Evolutionary conservation across 2,797 vertebrate genomes (phyloP).

Genomic region (Gymnothorax javanicus): DNA sequence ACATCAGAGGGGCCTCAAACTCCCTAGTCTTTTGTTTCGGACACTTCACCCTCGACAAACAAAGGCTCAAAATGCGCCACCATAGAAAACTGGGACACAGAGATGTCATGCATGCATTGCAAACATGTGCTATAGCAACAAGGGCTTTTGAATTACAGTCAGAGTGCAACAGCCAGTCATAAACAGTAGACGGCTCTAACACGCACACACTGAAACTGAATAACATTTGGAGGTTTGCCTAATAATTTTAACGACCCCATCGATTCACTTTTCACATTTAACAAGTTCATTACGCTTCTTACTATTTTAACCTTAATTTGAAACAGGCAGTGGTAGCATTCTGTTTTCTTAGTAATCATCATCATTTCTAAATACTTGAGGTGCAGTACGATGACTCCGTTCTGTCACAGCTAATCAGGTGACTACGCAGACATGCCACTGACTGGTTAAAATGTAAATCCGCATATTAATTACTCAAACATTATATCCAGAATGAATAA

Average conservation of each 20-base stretch:
- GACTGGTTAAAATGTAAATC: neutral
- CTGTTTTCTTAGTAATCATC: neutral
- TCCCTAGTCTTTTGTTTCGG: neutral
- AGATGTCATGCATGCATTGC: neutral
- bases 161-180: neutral
- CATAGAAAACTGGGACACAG: neutral
- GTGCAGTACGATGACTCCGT: neutral
- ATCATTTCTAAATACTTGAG: neutral
- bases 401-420: neutral
- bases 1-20: neutral
- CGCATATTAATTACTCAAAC: neutral
- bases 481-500: neutral
- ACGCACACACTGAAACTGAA: conserved; percentile 19
- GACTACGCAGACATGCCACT: too few species aligned
- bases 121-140: conserved; percentile 1
- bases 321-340: neutral
- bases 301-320: neutral
- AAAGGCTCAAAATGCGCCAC: neutral
- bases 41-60: neutral
- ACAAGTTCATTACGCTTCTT: neutral
- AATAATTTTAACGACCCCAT: neutral
- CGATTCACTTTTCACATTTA: neutral
- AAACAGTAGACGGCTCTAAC: neutral
- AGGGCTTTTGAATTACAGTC: neutral
- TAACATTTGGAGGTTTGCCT: neutral